phyloP scores from a whole-genome alignment of 2,113 vertebrate species.

The Brienomyrus longianalis region DNA sequence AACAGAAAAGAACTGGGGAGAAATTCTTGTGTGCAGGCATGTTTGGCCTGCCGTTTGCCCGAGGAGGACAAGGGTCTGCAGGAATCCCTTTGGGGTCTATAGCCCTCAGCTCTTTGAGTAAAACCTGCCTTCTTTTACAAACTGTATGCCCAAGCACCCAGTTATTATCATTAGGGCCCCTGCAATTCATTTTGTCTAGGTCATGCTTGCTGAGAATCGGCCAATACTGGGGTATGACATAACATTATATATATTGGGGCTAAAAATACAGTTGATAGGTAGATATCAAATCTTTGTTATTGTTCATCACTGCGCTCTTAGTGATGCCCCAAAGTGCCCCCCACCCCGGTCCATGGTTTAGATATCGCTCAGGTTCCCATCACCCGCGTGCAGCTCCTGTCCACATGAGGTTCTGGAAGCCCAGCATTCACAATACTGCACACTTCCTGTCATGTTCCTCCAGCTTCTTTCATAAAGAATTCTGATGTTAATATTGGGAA shows the following conservation, averaged over 20 bases:
- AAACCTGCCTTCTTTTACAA: constrained; percentile 37
- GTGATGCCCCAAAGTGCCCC: not conserved
- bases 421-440: not conserved
- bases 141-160: constrained; percentile 42
- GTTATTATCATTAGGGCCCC: constrained; percentile 53
- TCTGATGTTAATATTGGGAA: too few relatives aligned
- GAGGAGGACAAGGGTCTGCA: constrained; percentile 10
- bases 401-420: not conserved
- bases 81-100: constrained; percentile 41
- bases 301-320: not conserved
- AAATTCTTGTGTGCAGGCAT: constrained; percentile 37
- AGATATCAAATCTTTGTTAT: not conserved
- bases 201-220: not conserved
- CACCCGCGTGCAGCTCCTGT: not conserved
- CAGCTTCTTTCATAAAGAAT: not conserved
- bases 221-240: not conserved
- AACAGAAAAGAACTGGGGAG: constrained; percentile 29
- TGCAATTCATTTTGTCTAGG: constrained; percentile 30
- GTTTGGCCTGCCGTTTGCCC: constrained; percentile 39
- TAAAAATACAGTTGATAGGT: not conserved
- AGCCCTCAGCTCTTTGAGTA: constrained; percentile 43
- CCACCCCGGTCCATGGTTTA: not conserved
- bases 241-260: not conserved
- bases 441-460: not conserved
- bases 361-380: not conserved